These are phyloP conservation scores for Caenorhabditis elegans DNA, from an alignment of 1,140 invertebrate species.

Conservation along the genomic window DNA sequence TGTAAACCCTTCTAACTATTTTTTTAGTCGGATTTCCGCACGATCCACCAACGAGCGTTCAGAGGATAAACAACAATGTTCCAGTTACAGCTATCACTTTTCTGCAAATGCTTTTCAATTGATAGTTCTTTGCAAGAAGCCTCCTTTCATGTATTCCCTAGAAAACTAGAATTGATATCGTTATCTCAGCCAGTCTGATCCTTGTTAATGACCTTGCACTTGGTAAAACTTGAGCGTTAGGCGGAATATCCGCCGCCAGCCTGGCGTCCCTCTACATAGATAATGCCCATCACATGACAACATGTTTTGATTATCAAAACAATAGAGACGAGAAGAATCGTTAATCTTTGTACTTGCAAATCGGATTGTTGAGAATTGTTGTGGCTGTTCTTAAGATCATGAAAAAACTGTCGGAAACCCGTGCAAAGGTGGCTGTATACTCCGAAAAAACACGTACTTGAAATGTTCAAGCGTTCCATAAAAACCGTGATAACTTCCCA, in stretches of 20 bases:
- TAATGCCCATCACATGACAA: slow-evolving; percentile 27
- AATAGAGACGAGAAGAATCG: background rate
- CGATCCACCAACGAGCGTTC: too few species aligned
- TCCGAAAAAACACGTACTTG: slow-evolving; percentile 1
- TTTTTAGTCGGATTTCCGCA: too few species aligned
- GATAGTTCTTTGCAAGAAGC: background rate
- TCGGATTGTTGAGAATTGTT: background rate
- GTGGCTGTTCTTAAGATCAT: too few species aligned
- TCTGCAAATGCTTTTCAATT: background rate
- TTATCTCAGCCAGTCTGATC: background rate
- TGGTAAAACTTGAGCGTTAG: slow-evolving; percentile 29
- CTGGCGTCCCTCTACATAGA: slow-evolving; percentile 13
- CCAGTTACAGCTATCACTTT: too few species aligned
- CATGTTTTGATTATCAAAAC: slow-evolving; percentile 27
- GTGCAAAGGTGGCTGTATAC: background rate
- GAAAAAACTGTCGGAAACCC: background rate
- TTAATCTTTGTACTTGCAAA: slow-evolving; percentile 25
- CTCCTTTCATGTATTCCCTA: background rate
- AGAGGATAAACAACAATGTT: too few species aligned
- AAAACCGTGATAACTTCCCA: background rate
- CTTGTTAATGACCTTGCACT: slow-evolving; percentile 27
- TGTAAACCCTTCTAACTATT: too few species aligned
- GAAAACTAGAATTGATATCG: slow-evolving; percentile 23
- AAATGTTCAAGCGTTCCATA: background rate
- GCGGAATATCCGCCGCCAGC: slow-evolving; percentile 27